Base-by-base conservation (phyloP, 2,797 vertebrate genomes). In the Muscicapa comitata region DNA sequence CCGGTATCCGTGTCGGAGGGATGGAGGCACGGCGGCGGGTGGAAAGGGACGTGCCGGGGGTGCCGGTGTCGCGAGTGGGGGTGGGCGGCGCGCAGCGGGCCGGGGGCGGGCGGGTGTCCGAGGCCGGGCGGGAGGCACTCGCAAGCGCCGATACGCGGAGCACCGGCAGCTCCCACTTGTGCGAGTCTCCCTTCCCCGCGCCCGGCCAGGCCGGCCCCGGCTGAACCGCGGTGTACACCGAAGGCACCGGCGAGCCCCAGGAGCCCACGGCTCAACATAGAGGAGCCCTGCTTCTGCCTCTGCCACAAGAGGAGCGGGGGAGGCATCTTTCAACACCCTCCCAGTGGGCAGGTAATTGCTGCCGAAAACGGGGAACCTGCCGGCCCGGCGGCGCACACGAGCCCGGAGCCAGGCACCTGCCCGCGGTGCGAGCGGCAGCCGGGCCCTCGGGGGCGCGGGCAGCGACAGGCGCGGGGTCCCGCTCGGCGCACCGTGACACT, bases 101-200 rank as follows among this genome's bases (percentile, higher is more conserved):
- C 35, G 35, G 35, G n/a, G 67, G 24, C 29, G 37, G 48, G 31
- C 26, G 59, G 28, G 20, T 19, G 23, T 19, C 31, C 48, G 53
- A n/a, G 68, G 53, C 6, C 18, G 71, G 48, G 45, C n/a, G 29
- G 47, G 61, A n/a, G 51, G 67, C 38, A 38, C 38, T 72, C 45
- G 37, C 10, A 17, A 43, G 31, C 11, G 51, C 12, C 28, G 42
- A 3, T 14, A 35, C 5, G 48, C 53, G 8, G 38, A 12, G 53
- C 35, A 21, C 25, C 14, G 67, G 38, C 62, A 48, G 61, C 80
- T 71, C 55, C 70, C 90, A 57, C 92, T 95, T 81, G 89, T 90
- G 13, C 51, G 92, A 94, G 79, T 88, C 29, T 50, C 33, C 37
- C 42, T 50, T 10, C 4, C 28, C 35, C 17, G 12, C 6, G 11